Evolutionary conservation across 2,797 vertebrate genomes (phyloP).

Genomic region (Periophthalmus magnuspinnatus): DNA sequence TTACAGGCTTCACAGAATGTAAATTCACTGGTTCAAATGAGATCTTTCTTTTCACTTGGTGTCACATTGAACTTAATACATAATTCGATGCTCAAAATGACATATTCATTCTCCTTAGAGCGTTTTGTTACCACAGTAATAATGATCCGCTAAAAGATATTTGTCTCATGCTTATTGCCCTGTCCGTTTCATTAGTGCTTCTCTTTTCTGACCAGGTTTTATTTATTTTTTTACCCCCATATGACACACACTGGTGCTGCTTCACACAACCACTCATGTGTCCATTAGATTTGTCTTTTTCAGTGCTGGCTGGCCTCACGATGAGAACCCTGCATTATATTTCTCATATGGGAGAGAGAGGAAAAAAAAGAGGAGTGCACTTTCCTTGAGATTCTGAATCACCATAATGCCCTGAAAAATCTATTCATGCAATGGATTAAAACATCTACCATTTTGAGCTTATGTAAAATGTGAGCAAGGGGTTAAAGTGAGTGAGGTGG

Average conservation of each 20-base stretch:
- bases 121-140: slow-evolving; percentile 48
- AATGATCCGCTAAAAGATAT: slow-evolving; percentile 62
- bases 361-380: slow-evolving; percentile 47
- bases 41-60: slow-evolving; percentile 46
- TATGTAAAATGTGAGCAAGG: slow-evolving; percentile 11
- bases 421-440: slow-evolving; percentile 40
- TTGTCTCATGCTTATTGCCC: slow-evolving; percentile 64
- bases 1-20: slow-evolving; percentile 29
- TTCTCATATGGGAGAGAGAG: slow-evolving; percentile 32
- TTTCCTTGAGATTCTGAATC: slow-evolving; percentile 54
- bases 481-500: slow-evolving; percentile 11
- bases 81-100: slow-evolving; percentile 57
- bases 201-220: slow-evolving; percentile 22
- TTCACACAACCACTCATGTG: slow-evolving; percentile 63
- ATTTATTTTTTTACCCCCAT: slow-evolving; percentile 37
- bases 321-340: slow-evolving; percentile 53
- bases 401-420: slow-evolving; percentile 39
- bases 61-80: slow-evolving; percentile 39
- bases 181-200: slow-evolving; percentile 56
- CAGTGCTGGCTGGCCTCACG: slow-evolving; percentile 29
- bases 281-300: slow-evolving; percentile 67
- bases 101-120: slow-evolving; percentile 52
- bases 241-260: slow-evolving; percentile 51
- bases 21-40: slow-evolving; percentile 39
- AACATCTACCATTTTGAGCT: slow-evolving; percentile 3